Evolutionary conservation across 2,888 invertebrate genomes (phyloP).

Genomic region (Frankliniella fusca): DNA sequence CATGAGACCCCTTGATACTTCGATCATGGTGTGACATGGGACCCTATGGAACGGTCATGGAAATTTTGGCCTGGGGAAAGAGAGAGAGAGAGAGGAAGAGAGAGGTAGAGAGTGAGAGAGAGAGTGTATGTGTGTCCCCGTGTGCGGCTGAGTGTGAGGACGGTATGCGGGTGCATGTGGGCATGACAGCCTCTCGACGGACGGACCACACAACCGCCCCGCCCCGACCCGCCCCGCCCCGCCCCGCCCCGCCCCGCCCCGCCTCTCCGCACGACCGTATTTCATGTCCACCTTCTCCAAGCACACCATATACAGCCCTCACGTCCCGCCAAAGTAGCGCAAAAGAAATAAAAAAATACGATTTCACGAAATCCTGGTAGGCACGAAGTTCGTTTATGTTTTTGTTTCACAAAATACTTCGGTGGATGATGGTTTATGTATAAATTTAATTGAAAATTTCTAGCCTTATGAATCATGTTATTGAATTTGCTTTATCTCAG

Average conservation of each 20-base stretch:
- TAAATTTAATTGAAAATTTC: no score
- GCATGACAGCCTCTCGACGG: slow-evolving; percentile 21
- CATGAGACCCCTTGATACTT: no score
- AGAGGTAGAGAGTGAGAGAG: background rate
- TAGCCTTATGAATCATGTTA: no score
- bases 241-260: background rate
- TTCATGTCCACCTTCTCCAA: slow-evolving; percentile 16
- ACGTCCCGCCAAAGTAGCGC: background rate
- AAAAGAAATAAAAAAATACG: background rate
- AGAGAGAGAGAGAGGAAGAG: background rate
- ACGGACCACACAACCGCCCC: background rate
- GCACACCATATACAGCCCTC: background rate
- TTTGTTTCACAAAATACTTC: no score
- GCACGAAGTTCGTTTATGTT: no score
- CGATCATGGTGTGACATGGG: no score
- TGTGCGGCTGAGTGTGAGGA: background rate
- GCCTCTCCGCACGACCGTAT: background rate
- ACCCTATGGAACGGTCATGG: no score
- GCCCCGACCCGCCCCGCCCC: no score
- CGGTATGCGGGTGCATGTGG: slow-evolving; percentile 13
- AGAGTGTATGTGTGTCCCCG: background rate
- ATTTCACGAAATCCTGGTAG: no score
- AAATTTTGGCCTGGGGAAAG: no score
- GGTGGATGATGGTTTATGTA: no score
- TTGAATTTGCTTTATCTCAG: no score